Conservation (phyloP, 2,113 vertebrate genomes). For the Mustela nigripes region DNA sequence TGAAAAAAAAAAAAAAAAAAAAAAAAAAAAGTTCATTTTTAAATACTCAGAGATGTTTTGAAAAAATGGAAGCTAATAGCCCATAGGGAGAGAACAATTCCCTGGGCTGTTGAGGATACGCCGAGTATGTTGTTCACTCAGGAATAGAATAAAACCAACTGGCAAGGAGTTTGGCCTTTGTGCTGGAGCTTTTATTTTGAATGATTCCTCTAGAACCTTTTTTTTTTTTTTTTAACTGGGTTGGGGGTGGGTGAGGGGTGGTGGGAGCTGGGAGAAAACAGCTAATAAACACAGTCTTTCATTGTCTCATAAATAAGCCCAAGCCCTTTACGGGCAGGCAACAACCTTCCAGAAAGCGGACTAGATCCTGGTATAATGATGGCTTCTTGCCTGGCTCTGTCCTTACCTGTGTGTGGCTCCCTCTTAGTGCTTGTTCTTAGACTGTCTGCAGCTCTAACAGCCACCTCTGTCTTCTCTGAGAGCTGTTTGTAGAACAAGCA, state of each 20-base stretch:
- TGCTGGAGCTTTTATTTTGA: background rate
- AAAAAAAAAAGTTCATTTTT: background rate
- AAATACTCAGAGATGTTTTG: constrained; percentile 40
- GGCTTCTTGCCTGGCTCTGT: accelerated
- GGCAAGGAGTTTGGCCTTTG: background rate
- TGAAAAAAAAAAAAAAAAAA: background rate
- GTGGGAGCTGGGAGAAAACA: background rate
- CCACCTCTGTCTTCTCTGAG: background rate
- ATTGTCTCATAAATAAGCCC: too few species aligned
- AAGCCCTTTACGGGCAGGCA: background rate
- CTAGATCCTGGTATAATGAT: background rate
- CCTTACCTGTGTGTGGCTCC: background rate
- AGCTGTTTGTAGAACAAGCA: background rate
- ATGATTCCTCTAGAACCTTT: background rate
- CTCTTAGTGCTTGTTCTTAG: background rate
- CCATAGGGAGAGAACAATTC: background rate
- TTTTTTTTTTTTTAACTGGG: background rate
- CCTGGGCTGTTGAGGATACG: background rate
- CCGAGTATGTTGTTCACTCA: constrained; percentile 32
- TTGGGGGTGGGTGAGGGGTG: background rate
- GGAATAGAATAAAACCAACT: background rate
- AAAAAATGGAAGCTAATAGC: background rate
- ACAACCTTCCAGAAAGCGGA: background rate
- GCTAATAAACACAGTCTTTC: background rate
- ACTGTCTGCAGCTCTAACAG: background rate